Conservation (phyloP, 2,888 invertebrate species). For the Hemistola chrysoprasaria region DNA sequence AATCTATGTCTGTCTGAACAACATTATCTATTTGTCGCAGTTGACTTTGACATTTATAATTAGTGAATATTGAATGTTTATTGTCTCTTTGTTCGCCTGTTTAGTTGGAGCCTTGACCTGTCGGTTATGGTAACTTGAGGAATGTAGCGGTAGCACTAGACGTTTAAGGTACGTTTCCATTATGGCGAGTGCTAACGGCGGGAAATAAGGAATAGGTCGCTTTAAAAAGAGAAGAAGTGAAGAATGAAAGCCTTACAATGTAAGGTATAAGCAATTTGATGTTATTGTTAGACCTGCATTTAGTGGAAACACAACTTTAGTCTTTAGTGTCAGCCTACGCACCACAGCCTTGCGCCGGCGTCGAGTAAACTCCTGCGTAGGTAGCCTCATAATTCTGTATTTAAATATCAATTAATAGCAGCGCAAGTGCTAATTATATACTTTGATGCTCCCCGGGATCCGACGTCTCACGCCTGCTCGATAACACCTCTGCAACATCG, state of each 20-base stretch:
- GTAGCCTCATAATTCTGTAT: too few species aligned
- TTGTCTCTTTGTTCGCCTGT: slow-evolving; percentile 50
- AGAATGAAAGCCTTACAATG: too few species aligned
- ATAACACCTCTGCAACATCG: slow-evolving; percentile 36
- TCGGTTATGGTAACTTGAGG: slow-evolving; percentile 32
- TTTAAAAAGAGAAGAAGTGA: too few species aligned
- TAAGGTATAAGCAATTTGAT: too few species aligned
- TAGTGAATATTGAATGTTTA: slow-evolving; percentile 48
- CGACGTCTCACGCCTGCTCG: slow-evolving; percentile 35
- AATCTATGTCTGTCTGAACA: slow-evolving; percentile 37
- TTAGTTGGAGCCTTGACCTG: slow-evolving; percentile 55
- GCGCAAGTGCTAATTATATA: slow-evolving; percentile 38
- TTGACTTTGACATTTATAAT: slow-evolving; percentile 58
- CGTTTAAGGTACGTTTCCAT: too few species aligned
- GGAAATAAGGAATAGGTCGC: too few species aligned
- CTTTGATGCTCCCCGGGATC: slow-evolving; percentile 16
- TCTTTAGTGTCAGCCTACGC: background rate
- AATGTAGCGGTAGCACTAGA: background rate
- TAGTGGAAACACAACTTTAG: too few species aligned
- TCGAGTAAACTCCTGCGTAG: slow-evolving; percentile 13
- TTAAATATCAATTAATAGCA: slow-evolving; percentile 31
- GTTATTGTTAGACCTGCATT: too few species aligned
- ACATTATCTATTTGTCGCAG: slow-evolving; percentile 37
- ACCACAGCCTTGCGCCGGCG: background rate
- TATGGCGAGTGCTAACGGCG: too few species aligned